Conservation (phyloP, 2,113 vertebrate species). For the Mormyrus lacerda region DNA sequence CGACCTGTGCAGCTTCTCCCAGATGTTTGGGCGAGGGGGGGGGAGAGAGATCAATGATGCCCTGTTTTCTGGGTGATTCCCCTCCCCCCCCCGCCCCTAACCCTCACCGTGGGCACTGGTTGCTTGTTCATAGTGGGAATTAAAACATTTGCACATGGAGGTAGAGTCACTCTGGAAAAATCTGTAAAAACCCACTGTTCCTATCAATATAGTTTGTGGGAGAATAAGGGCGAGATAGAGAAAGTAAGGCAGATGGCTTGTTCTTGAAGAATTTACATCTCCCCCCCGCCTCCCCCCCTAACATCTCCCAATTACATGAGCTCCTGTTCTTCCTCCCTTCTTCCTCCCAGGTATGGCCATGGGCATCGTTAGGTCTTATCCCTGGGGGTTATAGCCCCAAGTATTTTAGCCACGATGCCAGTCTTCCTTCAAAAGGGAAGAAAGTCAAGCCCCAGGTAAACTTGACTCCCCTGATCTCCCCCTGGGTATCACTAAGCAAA, state of each 20-base stretch:
- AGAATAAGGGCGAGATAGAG: conserved; percentile 13
- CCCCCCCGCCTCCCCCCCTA: too few species aligned
- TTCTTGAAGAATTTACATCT: background rate
- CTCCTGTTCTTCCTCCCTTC: conserved; percentile 19
- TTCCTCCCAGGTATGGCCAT: background rate
- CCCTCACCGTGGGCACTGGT: background rate
- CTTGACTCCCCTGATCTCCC: background rate
- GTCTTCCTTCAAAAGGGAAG: too few species aligned
- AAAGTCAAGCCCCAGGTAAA: too few species aligned
- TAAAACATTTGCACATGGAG: background rate
- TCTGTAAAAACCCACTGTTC: background rate
- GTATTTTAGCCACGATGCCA: too few species aligned
- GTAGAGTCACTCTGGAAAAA: background rate
- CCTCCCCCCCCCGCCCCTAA: too few species aligned
- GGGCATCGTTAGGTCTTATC: too few species aligned
- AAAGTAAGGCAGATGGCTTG: background rate
- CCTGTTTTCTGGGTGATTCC: conserved; percentile 8
- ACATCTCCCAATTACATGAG: conserved; percentile 25
- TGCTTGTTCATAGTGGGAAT: background rate
- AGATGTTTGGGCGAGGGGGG: background rate
- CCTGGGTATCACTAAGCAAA: conserved; percentile 71
- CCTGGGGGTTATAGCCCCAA: too few species aligned
- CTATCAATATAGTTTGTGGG: background rate
- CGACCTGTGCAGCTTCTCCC: background rate
- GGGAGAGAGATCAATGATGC: background rate